Base-by-base conservation (phyloP, 2,113 vertebrate species). In the Chaetorhynchus papuensis region DNA sequence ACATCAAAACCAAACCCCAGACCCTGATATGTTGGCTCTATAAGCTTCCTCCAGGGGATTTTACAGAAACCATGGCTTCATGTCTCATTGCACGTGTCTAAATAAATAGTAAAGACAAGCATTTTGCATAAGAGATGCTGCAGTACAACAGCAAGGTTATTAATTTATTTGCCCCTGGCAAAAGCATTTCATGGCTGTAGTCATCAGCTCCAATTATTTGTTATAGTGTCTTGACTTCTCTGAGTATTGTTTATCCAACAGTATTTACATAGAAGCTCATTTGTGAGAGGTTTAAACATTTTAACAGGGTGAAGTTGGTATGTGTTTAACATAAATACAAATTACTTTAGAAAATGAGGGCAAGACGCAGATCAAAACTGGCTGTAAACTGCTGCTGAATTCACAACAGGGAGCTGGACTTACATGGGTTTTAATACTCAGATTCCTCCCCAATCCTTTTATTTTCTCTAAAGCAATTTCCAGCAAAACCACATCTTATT, bases 211-310 rank as follows among this genome's bases (percentile, higher is more conserved):
- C 53, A 81, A 33, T 87, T 86, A 66, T 64, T 93, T 71, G 31
- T 79, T 92, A n/a, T 1, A 78, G 45, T 31, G 8, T 75, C 81
- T 90, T 42, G 6, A 80, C 74, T 92, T 87, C 63, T 79, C 61
- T 35, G 61, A 39, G 26, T 92, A 71, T 76, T 89, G 45, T 92
- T 89, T 79, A 72, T 81, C 41, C 42, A 52, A 65, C 37, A 35
- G 66, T 66, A 66, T 93, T 96, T 95, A 63, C 47, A 69, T 45
- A 66, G 71, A 83, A 96, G 76, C 56, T 94, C 45, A 20, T 93
- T 93, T 93, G 41, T 63, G 69, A 92, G 50, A 78, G 57, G 11
- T 52, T 76, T 90, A 90, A 90, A 56, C 8, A 15, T 94, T 81
- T 95, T 84, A 45, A 63, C 49, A 87, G 30, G 54, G 52, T 83